phyloP scores from a whole-genome alignment of 2,797 vertebrate genomes.

The Mormyrus hasselquistii region DNA sequence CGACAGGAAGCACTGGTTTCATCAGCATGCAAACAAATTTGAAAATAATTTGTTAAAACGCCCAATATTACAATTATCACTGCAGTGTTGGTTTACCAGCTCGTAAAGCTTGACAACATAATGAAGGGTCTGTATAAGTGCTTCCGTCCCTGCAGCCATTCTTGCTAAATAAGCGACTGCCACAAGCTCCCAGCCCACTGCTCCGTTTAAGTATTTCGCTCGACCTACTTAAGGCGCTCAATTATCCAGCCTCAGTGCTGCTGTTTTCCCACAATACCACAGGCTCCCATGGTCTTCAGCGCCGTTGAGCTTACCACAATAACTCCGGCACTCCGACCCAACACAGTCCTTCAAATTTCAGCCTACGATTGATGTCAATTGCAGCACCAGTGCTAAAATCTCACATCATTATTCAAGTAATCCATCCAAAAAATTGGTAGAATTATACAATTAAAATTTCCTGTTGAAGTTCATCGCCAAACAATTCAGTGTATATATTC shows the following conservation, averaged over 20 bases:
- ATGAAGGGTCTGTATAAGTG: constrained; percentile 16
- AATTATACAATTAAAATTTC: background rate
- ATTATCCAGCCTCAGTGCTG: background rate
- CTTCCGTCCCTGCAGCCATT: constrained; percentile 9
- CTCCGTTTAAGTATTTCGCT: background rate
- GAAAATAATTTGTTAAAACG: constrained; percentile 20
- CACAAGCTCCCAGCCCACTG: background rate
- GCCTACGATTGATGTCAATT: background rate
- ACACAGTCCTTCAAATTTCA: background rate
- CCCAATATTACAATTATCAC: constrained; percentile 22
- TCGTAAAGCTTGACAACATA: constrained; percentile 29
- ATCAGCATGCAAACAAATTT: constrained; percentile 19
- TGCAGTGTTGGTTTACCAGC: constrained; percentile 9
- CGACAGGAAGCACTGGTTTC: background rate
- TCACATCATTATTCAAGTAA: background rate
- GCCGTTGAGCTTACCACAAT: background rate
- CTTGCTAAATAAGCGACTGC: constrained; percentile 15
- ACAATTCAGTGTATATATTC: background rate
- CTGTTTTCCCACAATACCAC: background rate
- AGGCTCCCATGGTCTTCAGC: background rate
- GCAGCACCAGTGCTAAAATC: background rate
- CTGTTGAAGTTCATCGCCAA: background rate
- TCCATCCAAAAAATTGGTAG: background rate
- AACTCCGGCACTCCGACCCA: background rate
- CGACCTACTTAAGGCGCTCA: background rate